Base-by-base conservation (phyloP, 1,140 invertebrate species). In the Cardiocondyla obscurior region DNA sequence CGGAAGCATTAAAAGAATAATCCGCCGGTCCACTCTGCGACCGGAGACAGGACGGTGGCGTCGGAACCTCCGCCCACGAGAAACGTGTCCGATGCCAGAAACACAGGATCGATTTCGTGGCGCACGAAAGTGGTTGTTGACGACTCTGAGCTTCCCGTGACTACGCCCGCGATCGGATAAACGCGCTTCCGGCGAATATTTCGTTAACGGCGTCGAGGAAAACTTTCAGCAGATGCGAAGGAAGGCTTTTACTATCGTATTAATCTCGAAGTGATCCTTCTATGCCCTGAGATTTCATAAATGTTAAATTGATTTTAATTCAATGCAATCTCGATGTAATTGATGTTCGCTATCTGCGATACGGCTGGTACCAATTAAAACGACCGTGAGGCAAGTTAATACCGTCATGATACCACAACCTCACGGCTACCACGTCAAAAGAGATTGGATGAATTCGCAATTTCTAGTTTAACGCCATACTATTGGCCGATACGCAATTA, bases 1-100 rank as follows among this genome's bases (percentile, higher is more conserved):
- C 90, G 90, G 90, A 91, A 91, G 85, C 74, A 70, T 83, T 81
- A 46, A 33, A 51, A 25, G 73, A 30, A 33, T 70, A 53, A 58
- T 70, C 58, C 39, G 33, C 1, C 28, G 62, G 39, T 64, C 36
- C 67, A 76, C 69, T 64, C 25, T 39, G 5, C 42, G 55, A 14
- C 25, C 60, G 33, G 28, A 46, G 30, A 33, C 28, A 44, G 22
- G 12, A 2, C 28, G 82, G 25, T n/a, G 46, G 42, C 53, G 39
- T 74, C 44, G 51, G 72, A 60, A 84, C 64, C 46, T 22, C 36
- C 28, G 67, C 42, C 51, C 55, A 53, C 33, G 57, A 16, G 39
- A 53, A 72, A 77, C 60, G 74, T 67, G 60, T 77, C 33, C 16
- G 30, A 25, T 65, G 60, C 74, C 74, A 77, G 53, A 77, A 77